Conservation (phyloP, 2,888 invertebrate genomes). For the Microdon myrmicae region DNA sequence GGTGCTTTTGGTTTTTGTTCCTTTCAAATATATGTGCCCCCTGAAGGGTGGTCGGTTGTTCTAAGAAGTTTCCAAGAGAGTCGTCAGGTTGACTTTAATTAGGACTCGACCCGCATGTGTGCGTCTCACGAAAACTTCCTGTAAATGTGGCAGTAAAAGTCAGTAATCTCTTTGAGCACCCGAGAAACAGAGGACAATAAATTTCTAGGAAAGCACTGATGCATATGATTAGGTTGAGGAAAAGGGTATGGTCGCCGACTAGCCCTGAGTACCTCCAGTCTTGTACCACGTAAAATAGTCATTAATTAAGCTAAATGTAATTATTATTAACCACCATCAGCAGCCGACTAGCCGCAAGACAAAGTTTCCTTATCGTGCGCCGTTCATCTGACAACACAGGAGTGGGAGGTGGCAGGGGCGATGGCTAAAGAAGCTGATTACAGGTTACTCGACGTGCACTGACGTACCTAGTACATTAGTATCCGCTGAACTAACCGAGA, state of each 20-base stretch:
- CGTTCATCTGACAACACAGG: too few species aligned
- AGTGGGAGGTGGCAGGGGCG: conserved; percentile 4
- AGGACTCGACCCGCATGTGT: too few species aligned
- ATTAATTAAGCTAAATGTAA: conserved; percentile 50
- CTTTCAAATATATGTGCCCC: too few species aligned
- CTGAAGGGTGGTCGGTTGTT: too few species aligned
- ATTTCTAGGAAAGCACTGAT: conserved; percentile 39
- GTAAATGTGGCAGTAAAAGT: too few species aligned
- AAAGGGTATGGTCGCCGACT: not conserved
- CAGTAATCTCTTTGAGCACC: too few species aligned
- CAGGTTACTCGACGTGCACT: not conserved
- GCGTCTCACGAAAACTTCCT: too few species aligned
- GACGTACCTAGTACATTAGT: not conserved
- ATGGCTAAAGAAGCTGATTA: too few species aligned
- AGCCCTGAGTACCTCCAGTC: conserved; percentile 23
- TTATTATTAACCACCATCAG: conserved; percentile 46
- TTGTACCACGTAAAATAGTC: conserved; percentile 48
- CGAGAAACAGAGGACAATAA: conserved; percentile 31
- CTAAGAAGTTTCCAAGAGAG: too few species aligned
- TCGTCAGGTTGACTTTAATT: too few species aligned
- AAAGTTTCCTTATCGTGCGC: too few species aligned
- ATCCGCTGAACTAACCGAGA: not conserved
- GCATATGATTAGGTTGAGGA: conserved; percentile 45
- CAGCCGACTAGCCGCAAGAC: conserved; percentile 7
- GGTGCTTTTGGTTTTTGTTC: too few species aligned